These are phyloP conservation scores for Apomyelois bistriatella DNA, from an alignment of 2,888 invertebrate species.

Conservation along the genomic window DNA sequence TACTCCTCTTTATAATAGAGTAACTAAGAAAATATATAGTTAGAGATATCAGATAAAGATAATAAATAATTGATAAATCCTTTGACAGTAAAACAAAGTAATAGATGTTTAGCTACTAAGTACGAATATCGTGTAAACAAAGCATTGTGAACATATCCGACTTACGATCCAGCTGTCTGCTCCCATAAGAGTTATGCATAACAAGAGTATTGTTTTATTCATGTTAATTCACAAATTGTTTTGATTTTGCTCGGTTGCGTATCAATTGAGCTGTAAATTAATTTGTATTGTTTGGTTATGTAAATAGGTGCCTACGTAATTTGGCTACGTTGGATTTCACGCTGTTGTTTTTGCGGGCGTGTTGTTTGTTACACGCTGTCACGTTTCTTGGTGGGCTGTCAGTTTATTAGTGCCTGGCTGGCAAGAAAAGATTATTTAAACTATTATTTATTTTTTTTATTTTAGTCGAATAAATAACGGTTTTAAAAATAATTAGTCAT, in stretches of 20 bases:
- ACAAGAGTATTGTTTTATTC: constrained; percentile 21
- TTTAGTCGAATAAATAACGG: too few species aligned
- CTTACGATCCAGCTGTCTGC: constrained; percentile 40
- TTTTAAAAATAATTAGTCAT: too few species aligned
- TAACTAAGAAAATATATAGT: too few species aligned
- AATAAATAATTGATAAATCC: too few species aligned
- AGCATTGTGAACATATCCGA: constrained; percentile 40
- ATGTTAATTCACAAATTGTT: constrained; percentile 20
- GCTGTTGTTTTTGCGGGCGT: constrained; percentile 4
- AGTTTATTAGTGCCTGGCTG: too few species aligned
- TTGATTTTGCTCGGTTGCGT: constrained; percentile 23
- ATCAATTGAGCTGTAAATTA: constrained; percentile 14
- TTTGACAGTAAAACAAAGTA: too few species aligned
- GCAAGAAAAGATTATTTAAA: too few species aligned
- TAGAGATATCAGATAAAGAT: too few species aligned
- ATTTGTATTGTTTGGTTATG: constrained; percentile 11
- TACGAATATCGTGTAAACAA: not conserved
- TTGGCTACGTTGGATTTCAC: constrained; percentile 3
- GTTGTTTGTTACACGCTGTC: not conserved
- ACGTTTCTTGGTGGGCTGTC: not conserved
- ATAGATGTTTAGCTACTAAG: not conserved
- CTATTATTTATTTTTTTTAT: too few species aligned
- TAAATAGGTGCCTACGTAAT: constrained; percentile 11
- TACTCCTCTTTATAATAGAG: too few species aligned
- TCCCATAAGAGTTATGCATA: constrained; percentile 20